A percentile compares a stretch with the other conserved stretches of the same genome.
phyloP scores from a whole-genome alignment of 2,888 invertebrate species.

The Dromius quadrimaculatus region DNA sequence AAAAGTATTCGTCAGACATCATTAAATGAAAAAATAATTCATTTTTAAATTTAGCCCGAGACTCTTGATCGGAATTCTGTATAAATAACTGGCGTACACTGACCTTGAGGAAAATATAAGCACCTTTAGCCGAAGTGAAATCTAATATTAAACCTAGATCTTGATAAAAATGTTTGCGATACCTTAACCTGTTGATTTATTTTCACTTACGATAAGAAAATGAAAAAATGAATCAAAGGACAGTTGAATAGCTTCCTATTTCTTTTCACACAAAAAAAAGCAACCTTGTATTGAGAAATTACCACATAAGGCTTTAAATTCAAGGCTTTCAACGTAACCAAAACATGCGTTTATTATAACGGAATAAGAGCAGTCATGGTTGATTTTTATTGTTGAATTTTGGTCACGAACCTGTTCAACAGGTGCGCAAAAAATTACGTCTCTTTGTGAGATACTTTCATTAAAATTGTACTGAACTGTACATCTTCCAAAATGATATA shows the following conservation, averaged over 20 bases:
- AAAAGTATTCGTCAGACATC: too few species aligned
- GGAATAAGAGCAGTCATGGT: background rate
- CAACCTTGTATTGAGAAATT: too few species aligned
- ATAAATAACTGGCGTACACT: constrained; percentile 24
- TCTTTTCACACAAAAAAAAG: background rate
- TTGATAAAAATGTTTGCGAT: background rate
- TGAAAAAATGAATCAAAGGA: too few species aligned
- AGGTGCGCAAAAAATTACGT: background rate
- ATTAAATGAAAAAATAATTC: background rate
- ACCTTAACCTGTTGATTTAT: background rate
- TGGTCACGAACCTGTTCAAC: background rate
- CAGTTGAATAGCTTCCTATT: too few species aligned
- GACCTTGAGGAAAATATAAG: background rate
- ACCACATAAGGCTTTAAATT: constrained; percentile 6
- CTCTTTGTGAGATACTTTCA: too few species aligned
- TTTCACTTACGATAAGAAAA: too few species aligned
- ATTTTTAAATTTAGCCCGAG: background rate
- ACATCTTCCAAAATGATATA: too few species aligned
- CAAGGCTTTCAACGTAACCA: background rate
- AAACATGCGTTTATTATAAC: background rate
- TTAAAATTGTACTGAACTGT: too few species aligned
- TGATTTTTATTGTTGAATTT: background rate
- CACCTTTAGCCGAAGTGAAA: background rate
- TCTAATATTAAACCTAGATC: background rate
- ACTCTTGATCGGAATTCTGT: constrained; percentile 7